phyloP scores from a whole-genome alignment of 2,797 vertebrate species.

The Neoniphon sammara region DNA sequence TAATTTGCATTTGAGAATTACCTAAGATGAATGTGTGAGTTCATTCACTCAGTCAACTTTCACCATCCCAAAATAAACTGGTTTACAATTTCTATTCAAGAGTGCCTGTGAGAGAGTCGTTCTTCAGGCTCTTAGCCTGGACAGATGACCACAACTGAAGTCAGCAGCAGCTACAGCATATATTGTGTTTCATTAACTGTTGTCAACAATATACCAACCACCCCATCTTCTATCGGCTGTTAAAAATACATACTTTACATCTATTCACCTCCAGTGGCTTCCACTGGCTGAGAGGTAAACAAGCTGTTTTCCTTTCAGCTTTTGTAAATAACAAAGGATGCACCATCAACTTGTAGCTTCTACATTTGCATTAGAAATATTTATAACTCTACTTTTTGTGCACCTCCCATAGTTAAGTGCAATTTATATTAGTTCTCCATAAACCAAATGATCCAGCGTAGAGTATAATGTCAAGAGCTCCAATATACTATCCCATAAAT shows the following conservation, averaged over 20 bases:
- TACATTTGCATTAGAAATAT: constrained; percentile 26
- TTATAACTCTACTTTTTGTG: constrained; percentile 6
- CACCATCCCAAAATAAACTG: not conserved
- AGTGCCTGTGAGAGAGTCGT: not conserved
- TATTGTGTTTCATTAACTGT: not conserved
- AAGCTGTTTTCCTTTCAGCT: constrained; percentile 1
- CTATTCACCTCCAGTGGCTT: constrained; percentile 14
- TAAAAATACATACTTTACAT: not conserved
- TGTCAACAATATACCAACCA: not conserved
- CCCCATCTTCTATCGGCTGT: not conserved
- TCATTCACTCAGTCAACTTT: not conserved
- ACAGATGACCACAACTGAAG: not conserved
- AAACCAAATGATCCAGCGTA: constrained; percentile 12
- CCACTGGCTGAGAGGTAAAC: constrained; percentile 9
- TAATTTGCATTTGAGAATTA: constrained; percentile 1
- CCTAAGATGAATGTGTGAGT: not conserved
- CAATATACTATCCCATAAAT: constrained; percentile 9
- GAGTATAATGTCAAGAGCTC: constrained; percentile 1
- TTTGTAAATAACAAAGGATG: not conserved
- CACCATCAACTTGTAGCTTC: not conserved
- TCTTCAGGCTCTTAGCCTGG: not conserved
- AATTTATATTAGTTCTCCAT: not conserved
- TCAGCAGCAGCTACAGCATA: not conserved
- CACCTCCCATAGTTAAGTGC: constrained; percentile 3
- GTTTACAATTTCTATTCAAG: not conserved